Base-by-base conservation (phyloP, 2,888 invertebrate species). In the Coenonympha arcania region DNA sequence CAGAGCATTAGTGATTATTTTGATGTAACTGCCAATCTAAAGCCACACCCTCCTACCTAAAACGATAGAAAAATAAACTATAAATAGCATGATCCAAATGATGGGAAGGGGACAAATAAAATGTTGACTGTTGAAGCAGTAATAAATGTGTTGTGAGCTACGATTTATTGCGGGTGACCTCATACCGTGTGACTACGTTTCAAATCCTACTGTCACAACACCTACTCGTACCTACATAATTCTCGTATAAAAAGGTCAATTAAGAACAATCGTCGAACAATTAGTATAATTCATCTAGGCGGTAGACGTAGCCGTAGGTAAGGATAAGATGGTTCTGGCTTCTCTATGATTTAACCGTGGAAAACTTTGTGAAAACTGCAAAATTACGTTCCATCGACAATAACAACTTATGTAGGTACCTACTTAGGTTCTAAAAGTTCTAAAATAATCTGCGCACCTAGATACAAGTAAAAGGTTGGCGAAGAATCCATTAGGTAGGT, bases 81-180 rank as follows among this genome's bases (percentile, higher is more conserved):
- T 13, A 4, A 13, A n/a, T n/a, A n/a, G n/a, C n/a, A n/a, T 13
- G 2, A 28, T n/a, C 2, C 28, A n/a, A n/a, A n/a, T n/a, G n/a
- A n/a, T n/a, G n/a, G n/a, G n/a, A n/a, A n/a, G n/a, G n/a, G n/a
- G n/a, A n/a, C n/a, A n/a, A n/a, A n/a, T n/a, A n/a, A n/a, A n/a
- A n/a, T n/a, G n/a, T n/a, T n/a, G n/a, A n/a, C n/a, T n/a, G n/a
- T 39, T 37, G 13, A 22, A 37, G 22, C 11, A 11, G 22, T 24
- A 24, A 24, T 39, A 37, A 6, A 37, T 37, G 11, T 22, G 15
- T 37, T 37, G 37, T 37, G 20, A 6, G 13, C 37, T 31, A 39
- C 54, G 50, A 47, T 48, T 46, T 50, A 57, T 48, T 50, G 34
- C 47, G 30, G 52, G 50, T 57, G 56, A 57, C 52, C 55, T 57